phyloP scores from a whole-genome alignment of 2,113 vertebrate species.

The Elachura formosa region DNA sequence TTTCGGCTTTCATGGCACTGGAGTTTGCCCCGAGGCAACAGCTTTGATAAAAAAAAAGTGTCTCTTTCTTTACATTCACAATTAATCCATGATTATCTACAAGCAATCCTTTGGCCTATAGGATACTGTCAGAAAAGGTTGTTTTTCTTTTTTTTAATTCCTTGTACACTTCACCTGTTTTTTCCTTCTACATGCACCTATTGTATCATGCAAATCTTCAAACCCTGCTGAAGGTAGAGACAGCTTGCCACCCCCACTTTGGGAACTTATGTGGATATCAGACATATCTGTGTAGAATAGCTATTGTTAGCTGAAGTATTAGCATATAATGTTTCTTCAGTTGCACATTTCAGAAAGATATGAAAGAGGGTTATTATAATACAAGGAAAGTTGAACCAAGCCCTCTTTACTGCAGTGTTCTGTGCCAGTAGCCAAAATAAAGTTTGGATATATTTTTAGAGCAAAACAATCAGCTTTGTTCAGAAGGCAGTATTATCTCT shows the following conservation, averaged over 20 bases:
- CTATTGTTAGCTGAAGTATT: conserved; percentile 57
- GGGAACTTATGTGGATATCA: not conserved
- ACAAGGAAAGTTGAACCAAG: not conserved
- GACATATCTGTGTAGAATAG: not conserved
- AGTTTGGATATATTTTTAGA: not conserved
- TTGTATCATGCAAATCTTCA: conserved; percentile 40
- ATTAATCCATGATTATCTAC: conserved; percentile 75
- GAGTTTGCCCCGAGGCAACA: conserved; percentile 76
- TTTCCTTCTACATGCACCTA: not conserved
- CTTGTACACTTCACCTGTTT: conserved; percentile 6
- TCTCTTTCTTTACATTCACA: conserved; percentile 74
- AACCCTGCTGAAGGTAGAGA: conserved; percentile 9
- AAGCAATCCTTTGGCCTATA: conserved; percentile 55
- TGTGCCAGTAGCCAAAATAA: not conserved
- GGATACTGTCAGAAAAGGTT: conserved; percentile 34
- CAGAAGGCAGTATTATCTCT: not conserved
- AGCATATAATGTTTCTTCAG: conserved; percentile 41
- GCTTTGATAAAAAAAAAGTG: conserved; percentile 83
- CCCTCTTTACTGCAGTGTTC: not conserved
- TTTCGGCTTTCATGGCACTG: conserved; percentile 72
- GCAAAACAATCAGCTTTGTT: conserved; percentile 18
- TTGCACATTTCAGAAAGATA: conserved; percentile 23
- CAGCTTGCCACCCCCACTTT: not conserved
- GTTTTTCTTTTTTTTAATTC: not conserved
- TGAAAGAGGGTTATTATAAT: conserved; percentile 2